These are phyloP conservation scores for Euzetes globulus DNA, from an alignment of 2,888 invertebrate genomes.

Conservation along the genomic window DNA sequence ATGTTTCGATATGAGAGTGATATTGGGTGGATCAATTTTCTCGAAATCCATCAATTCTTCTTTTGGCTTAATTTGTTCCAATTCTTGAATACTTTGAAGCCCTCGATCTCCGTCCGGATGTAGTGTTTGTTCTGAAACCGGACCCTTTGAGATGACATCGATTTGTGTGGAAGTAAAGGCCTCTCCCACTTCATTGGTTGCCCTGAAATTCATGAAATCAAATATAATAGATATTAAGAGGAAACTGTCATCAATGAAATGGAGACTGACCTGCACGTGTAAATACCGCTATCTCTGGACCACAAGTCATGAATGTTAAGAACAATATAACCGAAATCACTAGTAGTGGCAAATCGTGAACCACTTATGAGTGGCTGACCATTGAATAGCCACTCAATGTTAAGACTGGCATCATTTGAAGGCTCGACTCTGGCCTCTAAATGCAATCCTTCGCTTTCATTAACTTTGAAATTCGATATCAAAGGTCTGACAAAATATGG, in stretches of 20 bases:
- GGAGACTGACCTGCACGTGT: slow-evolving; percentile 64
- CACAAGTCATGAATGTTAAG: slow-evolving; percentile 89
- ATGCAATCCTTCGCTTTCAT: slow-evolving; percentile 75
- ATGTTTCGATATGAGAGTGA: slow-evolving; percentile 73
- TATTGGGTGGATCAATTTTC: slow-evolving; percentile 74
- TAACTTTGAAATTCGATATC: slow-evolving; percentile 65
- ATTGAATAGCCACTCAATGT: slow-evolving; percentile 88
- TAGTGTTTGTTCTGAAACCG: slow-evolving; percentile 76
- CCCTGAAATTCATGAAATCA: slow-evolving; percentile 67
- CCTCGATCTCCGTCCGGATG: slow-evolving; percentile 94
- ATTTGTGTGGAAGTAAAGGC: slow-evolving; percentile 79
- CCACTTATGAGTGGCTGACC: slow-evolving; percentile 76
- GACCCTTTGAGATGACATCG: slow-evolving; percentile 51
- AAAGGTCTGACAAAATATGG: slow-evolving; percentile 80
- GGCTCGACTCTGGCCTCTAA: slow-evolving; percentile 95
- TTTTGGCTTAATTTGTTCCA: slow-evolving; percentile 61
- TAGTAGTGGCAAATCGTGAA: slow-evolving; percentile 75
- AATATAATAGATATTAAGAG: no score
- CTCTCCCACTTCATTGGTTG: slow-evolving; percentile 77
- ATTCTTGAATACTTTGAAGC: slow-evolving; percentile 77
- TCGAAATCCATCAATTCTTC: slow-evolving; percentile 55
- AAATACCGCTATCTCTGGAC: slow-evolving; percentile 89
- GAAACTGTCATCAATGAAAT: no score
- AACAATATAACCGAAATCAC: slow-evolving; percentile 95
- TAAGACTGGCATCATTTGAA: slow-evolving; percentile 81